Conservation (phyloP, 2,888 invertebrate species). For the Cryptocheilus praepositus region DNA sequence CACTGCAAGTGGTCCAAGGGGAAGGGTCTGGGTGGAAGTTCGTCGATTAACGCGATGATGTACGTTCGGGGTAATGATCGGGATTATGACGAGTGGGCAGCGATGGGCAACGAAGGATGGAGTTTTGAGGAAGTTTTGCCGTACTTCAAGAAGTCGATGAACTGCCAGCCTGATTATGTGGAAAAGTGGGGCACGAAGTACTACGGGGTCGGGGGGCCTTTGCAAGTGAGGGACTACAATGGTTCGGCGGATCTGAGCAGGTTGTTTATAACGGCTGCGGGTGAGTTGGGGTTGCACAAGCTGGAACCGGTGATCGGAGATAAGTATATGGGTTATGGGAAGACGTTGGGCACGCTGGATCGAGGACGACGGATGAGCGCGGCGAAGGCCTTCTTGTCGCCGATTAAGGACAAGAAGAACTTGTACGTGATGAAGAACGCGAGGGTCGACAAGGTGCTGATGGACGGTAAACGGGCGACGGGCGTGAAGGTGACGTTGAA, state of each 20-base stretch:
- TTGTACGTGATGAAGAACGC: constrained; percentile 79
- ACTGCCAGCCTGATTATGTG: constrained; percentile 57
- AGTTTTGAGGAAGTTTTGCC: constrained; percentile 75
- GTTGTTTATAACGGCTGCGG: constrained; percentile 73
- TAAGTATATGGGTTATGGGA: constrained; percentile 76
- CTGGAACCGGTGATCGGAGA: constrained; percentile 72
- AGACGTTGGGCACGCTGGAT: constrained; percentile 75
- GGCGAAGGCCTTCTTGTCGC: constrained; percentile 74
- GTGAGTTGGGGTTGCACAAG: constrained; percentile 74
- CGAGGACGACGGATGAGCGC: constrained; percentile 72
- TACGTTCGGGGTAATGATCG: constrained; percentile 80
- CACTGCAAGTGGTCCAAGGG: constrained; percentile 78
- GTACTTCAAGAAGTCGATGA: constrained; percentile 63
- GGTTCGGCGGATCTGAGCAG: constrained; percentile 66
- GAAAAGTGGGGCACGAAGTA: constrained; percentile 67
- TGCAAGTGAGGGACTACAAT: constrained; percentile 74
- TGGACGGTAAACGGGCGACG: constrained; percentile 75
- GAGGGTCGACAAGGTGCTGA: constrained; percentile 77
- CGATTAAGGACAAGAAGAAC: constrained; percentile 77
- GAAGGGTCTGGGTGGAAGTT: constrained; percentile 81
- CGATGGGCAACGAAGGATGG: constrained; percentile 81
- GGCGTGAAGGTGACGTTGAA: constrained; percentile 73
- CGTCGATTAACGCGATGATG: constrained; percentile 81
- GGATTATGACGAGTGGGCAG: constrained; percentile 82
- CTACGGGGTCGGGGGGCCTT: constrained; percentile 75